A percentile compares a stretch with the other conserved stretches of the same genome.
These are phyloP conservation scores for Synanthedon vespiformis DNA, from an alignment of 2,888 invertebrate species.

Conservation along the genomic window DNA sequence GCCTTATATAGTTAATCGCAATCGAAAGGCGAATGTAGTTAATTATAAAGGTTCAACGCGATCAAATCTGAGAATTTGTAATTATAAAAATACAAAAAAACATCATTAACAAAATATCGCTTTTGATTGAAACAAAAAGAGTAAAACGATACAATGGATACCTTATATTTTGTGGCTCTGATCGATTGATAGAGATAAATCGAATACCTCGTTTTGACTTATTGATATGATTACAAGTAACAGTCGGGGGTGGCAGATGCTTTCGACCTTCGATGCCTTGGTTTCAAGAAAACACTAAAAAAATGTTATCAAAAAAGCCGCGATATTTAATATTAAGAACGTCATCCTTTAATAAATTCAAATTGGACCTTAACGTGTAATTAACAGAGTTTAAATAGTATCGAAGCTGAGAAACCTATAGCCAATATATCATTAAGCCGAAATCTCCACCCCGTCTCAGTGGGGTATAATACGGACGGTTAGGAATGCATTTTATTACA, in stretches of 20 bases:
- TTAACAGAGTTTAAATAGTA: background rate
- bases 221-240: conserved; percentile 33
- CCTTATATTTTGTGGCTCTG: conserved; percentile 14
- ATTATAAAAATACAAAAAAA: conserved; percentile 14
- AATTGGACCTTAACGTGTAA: background rate
- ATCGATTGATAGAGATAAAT: conserved; percentile 34
- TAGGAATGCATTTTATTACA: conserved; percentile 51
- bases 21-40: conserved; percentile 1
- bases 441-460: conserved; percentile 36
- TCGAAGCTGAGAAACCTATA: background rate
- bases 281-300: conserved; percentile 1
- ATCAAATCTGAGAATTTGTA: conserved; percentile 10
- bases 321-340: too few species aligned
- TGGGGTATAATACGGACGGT: conserved; percentile 33
- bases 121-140: conserved; percentile 15
- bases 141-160: conserved; percentile 9
- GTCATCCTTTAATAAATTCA: background rate
- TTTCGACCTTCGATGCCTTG: conserved; percentile 21
- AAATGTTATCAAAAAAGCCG: background rate
- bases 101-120: conserved; percentile 11
- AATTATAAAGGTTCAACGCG: conserved; percentile 8
- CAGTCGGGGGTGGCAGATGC: conserved; percentile 52
- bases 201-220: conserved; percentile 29
- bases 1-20: too few species aligned
- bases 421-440: background rate